These are phyloP conservation scores for Myodes glareolus DNA, from an alignment of 2,113 vertebrate species.

Conservation along the genomic window DNA sequence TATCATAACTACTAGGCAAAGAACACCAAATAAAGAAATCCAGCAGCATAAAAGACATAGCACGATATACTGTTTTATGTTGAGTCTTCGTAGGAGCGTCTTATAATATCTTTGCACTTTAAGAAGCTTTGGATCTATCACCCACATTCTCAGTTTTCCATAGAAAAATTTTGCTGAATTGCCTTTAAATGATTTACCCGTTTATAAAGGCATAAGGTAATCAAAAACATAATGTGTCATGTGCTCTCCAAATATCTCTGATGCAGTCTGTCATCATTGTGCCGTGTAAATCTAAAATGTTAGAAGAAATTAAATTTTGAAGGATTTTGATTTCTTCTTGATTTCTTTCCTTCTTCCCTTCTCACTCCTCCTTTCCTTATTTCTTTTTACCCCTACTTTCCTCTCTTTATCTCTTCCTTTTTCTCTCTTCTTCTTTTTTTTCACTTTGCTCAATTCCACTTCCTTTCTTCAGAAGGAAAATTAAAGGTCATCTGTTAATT, in stretches of 20 bases:
- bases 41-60: slow-evolving; percentile 75
- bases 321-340: background rate
- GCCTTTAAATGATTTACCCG: slow-evolving; percentile 86
- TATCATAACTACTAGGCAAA: slow-evolving; percentile 68
- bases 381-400: background rate
- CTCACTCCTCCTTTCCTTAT: background rate
- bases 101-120: slow-evolving; percentile 80
- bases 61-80: slow-evolving; percentile 80
- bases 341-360: background rate
- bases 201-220: slow-evolving; percentile 83
- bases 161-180: slow-evolving; percentile 84
- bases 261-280: slow-evolving; percentile 72
- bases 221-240: slow-evolving; percentile 83
- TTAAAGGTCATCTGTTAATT: slow-evolving; percentile 88
- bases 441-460: background rate
- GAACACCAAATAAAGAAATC: slow-evolving; percentile 74
- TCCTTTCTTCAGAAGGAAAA: slow-evolving; percentile 72
- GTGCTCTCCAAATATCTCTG: slow-evolving; percentile 71
- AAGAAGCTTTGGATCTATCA: slow-evolving; percentile 84
- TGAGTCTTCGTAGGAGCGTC: slow-evolving; percentile 73
- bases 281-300: slow-evolving; percentile 82
- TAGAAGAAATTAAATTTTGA: background rate
- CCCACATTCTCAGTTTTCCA: slow-evolving; percentile 68
- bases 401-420: background rate
- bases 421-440: background rate